Evolutionary conservation across 30 jellyfish, hydroid and myxozoan genomes (phyloP).

Genomic region (Turritopsis dohrnii): DNA sequence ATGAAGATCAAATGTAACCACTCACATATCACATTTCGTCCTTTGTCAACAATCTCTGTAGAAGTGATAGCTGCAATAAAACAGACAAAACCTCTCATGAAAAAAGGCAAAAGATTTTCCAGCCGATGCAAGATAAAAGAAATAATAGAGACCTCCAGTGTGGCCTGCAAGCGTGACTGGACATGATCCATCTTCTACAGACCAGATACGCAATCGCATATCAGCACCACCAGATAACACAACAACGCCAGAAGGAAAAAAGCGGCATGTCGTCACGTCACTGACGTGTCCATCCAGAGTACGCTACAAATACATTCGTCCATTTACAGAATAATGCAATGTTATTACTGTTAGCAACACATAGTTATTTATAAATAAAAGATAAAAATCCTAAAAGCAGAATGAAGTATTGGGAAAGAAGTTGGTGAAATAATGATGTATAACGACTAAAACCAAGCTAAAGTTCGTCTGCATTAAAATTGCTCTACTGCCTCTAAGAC

Average conservation of each 20-base stretch:
- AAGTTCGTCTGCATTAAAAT: too few relatives aligned
- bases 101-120: not conserved
- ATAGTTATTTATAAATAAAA: not conserved
- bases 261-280: conserved; percentile 62
- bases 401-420: not conserved
- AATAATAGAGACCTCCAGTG: conserved; percentile 45
- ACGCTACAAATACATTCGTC: conserved; percentile 28
- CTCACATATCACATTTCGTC: conserved; percentile 59
- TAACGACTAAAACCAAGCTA: too few relatives aligned
- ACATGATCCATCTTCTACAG: conserved; percentile 73
- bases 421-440: too few relatives aligned
- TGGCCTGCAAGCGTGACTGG: conserved; percentile 65
- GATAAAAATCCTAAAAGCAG: not conserved
- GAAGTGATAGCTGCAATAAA: conserved; percentile 49
- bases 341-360: not conserved
- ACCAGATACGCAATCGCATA: conserved; percentile 68
- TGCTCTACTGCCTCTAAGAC: too few relatives aligned
- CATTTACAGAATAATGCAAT: not conserved
- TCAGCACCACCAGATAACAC: conserved; percentile 76
- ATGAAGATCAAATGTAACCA: not conserved
- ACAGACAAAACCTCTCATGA: not conserved
- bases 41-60: conserved; percentile 60
- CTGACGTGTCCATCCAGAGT: conserved; percentile 57
- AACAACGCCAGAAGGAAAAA: conserved; percentile 80
- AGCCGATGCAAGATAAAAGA: not conserved